Conservation (phyloP, 1,140 invertebrate species). For the Camponotus pennsylvanicus region DNA sequence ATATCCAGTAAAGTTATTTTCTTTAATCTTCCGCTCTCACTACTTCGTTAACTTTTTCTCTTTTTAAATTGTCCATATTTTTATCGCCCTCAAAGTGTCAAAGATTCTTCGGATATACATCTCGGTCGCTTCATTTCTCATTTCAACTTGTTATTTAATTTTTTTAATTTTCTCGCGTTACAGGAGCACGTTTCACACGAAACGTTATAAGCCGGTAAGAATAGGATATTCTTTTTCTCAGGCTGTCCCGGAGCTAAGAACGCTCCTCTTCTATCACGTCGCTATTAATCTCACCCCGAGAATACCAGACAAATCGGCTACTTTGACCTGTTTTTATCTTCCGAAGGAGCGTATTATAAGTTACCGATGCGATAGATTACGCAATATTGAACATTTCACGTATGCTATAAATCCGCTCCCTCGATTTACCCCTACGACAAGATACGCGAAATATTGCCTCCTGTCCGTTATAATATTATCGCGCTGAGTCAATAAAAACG, state of each 20-base stretch:
- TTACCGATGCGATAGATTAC: background rate
- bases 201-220: conserved; percentile 19
- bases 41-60: background rate
- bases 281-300: conserved; percentile 35
- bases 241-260: conserved; percentile 24
- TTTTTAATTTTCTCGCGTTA: conserved; percentile 18
- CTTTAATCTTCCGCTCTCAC: background rate
- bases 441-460: conserved; percentile 3
- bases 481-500: background rate
- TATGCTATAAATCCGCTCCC: conserved; percentile 2
- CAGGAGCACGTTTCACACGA: background rate
- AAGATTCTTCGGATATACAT: background rate
- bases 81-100: background rate
- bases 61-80: background rate
- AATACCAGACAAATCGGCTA: conserved; percentile 41
- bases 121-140: background rate
- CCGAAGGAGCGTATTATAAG: background rate
- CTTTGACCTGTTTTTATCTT: conserved; percentile 37
- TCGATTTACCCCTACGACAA: background rate
- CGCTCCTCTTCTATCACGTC: background rate
- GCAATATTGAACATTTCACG: conserved; percentile 35
- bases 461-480: no score
- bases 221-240: conserved; percentile 1
- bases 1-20: background rate
- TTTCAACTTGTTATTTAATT: background rate